Conservation (phyloP, 2,113 vertebrate genomes). For the Chrysochloris asiatica region DNA sequence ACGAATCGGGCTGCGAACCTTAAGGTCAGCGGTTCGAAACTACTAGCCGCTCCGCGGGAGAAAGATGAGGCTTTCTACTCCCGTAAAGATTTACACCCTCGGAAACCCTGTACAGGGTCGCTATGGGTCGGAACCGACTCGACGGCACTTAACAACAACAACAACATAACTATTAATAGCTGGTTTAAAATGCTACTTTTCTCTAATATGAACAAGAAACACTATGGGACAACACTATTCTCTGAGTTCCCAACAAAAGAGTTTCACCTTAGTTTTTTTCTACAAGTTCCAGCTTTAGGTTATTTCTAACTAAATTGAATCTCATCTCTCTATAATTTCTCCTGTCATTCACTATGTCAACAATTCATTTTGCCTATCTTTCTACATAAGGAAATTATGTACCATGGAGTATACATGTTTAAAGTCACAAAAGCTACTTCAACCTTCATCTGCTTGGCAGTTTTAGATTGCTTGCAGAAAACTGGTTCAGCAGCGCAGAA, state of each 20-base stretch:
- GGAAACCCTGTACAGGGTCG: too few relatives aligned
- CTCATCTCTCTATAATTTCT: slow-evolving; percentile 33
- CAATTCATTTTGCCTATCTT: slow-evolving; percentile 21
- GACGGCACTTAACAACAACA: too few relatives aligned
- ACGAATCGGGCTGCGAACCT: too few relatives aligned
- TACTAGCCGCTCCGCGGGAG: too few relatives aligned
- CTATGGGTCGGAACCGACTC: too few relatives aligned
- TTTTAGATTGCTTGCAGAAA: not conserved
- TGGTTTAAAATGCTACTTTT: not conserved
- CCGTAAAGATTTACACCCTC: too few relatives aligned
- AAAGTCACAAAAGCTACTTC: not conserved
- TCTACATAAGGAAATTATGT: not conserved
- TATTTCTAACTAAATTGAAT: slow-evolving; percentile 27
- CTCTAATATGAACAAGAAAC: not conserved
- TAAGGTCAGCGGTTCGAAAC: too few relatives aligned
- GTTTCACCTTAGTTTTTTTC: not conserved
- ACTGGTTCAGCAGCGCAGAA: not conserved
- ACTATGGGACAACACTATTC: not conserved
- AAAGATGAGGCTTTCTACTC: too few relatives aligned
- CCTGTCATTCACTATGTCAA: not conserved
- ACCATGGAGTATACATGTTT: not conserved
- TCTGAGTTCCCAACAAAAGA: not conserved
- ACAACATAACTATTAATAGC: too few relatives aligned
- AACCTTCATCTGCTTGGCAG: not conserved
- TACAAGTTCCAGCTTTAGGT: not conserved